These are phyloP conservation scores for Cebidichthys violaceus DNA, from an alignment of 2,113 vertebrate species.

Conservation along the genomic window DNA sequence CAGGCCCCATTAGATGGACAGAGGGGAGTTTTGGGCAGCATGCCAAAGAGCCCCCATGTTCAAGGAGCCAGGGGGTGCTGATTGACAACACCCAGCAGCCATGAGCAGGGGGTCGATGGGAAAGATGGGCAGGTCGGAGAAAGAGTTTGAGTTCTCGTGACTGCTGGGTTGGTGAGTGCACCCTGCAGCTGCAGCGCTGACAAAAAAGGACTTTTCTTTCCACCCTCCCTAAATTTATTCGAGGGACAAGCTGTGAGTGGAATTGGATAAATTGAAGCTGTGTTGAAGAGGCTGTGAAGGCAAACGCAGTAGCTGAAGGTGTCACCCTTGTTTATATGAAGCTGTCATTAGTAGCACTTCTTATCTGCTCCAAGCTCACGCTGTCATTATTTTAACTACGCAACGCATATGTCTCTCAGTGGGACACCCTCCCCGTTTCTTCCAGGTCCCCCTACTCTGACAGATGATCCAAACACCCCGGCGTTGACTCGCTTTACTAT, in stretches of 20 bases:
- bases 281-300: slow-evolving; percentile 21
- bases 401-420: slow-evolving; percentile 27
- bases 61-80: slow-evolving; percentile 71
- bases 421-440: slow-evolving; percentile 19
- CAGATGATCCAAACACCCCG: slow-evolving; percentile 68
- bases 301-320: slow-evolving; percentile 65
- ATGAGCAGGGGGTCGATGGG: slow-evolving; percentile 61
- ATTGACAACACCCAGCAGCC: slow-evolving; percentile 81
- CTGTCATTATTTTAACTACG: slow-evolving; percentile 59
- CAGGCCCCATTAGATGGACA: slow-evolving; percentile 64
- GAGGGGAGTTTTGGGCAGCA: slow-evolving; percentile 59
- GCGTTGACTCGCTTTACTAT: slow-evolving; percentile 39
- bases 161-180: slow-evolving; percentile 61
- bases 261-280: slow-evolving; percentile 21
- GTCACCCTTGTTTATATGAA: slow-evolving; percentile 61
- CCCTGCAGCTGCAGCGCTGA: slow-evolving; percentile 59
- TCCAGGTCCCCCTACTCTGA: slow-evolving; percentile 44
- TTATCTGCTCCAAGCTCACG: slow-evolving; percentile 61
- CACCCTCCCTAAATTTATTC: slow-evolving; percentile 40
- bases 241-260: slow-evolving; percentile 20
- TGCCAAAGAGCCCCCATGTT: slow-evolving; percentile 76
- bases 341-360: slow-evolving; percentile 62
- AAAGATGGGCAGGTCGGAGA: slow-evolving; percentile 70
- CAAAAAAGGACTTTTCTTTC: slow-evolving; percentile 32
- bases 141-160: slow-evolving; percentile 52